Evolutionary conservation across 1,140 invertebrate genomes (phyloP).

Genomic region (fruit fly (Drosophila melanogaster)): Release_6_plus_ISO1_MT NT_037436.4:11490001-11490500

Average conservation of each 20-base stretch:
- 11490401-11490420: conserved; percentile 82
- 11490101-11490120: too few species aligned
- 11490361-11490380: conserved; percentile 77
- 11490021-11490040: too few species aligned
- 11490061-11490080: too few species aligned
- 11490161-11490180: not conserved
- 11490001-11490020: too few species aligned
- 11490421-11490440: conserved; percentile 72
- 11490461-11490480: conserved; percentile 26
- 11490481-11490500: conserved; percentile 12
- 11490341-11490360: conserved; percentile 10
- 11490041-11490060: too few species aligned
- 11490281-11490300: conserved; percentile 42
- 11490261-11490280: conserved; percentile 19
- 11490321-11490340: conserved; percentile 3
- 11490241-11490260: conserved; percentile 15
- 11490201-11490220: conserved; percentile 29
- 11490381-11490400: conserved; percentile 85
- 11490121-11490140: not conserved
- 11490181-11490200: conserved; percentile 4
- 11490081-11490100: too few species aligned
- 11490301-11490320: conserved; percentile 33
- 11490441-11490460: conserved; percentile 40
- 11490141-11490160: not conserved
- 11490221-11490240: conserved; percentile 24